Conservation (phyloP, 2,797 vertebrate species). For the Platalea minor region DNA sequence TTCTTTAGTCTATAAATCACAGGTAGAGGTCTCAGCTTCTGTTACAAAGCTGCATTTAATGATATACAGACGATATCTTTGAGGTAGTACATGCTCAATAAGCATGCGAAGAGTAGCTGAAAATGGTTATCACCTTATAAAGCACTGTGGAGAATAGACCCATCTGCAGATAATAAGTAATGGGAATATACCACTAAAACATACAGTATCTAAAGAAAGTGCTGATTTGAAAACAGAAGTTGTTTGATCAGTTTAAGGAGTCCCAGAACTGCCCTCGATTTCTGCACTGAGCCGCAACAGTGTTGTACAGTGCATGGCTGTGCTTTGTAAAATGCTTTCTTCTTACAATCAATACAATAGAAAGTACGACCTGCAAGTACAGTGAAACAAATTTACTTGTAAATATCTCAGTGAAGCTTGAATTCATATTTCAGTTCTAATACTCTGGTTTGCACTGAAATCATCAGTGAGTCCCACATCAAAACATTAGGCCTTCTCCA, state of each 20-base stretch:
- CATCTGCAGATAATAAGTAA: neutral
- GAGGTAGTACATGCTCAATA: neutral
- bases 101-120: neutral
- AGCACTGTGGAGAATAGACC: neutral
- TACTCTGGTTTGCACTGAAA: neutral
- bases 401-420: neutral
- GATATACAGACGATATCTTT: neutral
- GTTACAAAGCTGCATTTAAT: neutral
- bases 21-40: neutral
- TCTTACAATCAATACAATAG: neutral
- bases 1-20: neutral
- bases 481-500: neutral
- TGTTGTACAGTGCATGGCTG: no score
- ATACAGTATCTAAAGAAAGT: neutral
- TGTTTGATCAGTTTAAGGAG: neutral
- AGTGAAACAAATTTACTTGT: neutral
- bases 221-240: neutral
- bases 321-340: neutral
- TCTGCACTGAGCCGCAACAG: neutral
- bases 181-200: neutral
- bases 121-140: neutral
- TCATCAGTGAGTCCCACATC: neutral
- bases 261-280: neutral
- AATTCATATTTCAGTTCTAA: neutral
- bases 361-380: neutral